Base-by-base conservation (phyloP, 64 coral and sea anemone species). In the Porites lutea region DNA sequence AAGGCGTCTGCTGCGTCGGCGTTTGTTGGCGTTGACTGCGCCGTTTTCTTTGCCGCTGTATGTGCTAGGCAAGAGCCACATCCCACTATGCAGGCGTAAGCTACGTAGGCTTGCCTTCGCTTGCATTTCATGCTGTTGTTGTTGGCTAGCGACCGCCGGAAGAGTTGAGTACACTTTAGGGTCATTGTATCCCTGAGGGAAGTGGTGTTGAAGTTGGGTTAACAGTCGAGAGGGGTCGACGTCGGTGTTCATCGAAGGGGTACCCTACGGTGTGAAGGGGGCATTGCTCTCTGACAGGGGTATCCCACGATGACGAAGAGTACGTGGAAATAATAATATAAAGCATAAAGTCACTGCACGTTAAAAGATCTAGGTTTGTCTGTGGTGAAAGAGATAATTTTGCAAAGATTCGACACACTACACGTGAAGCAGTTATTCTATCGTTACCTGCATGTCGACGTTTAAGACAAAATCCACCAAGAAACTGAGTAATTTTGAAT, bases 201-300 rank as follows among this genome's bases (percentile, higher is more conserved):
- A 96, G 48, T 95, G 86, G 52, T 95, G 93, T 14, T 92, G 93
- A 8, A 98, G 88, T 71, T 98, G 96, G 47, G 89, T 82, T 69
- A 95, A 27, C 45, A 98, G 75, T 82, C 95, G 90, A 15, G 92
- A 88, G 12, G 96, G 92, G 73, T 98, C 96, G 67, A 98, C 93
- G 74, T 98, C 89, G 3, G 91, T 75, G 18, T 86, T 79, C 11
- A 92, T 87, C 52, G 87, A 81, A 20, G 91, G 94, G 14, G 97
- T 95, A 48, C 94, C 97, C 48, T 88, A 91, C 16, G 97, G 97
- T 52, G 97, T 99, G 91, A 96, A 99, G 51, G 97, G 97, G 0
- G 97, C 96, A 82, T 94, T 99, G 53, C 93, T 81, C 8, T 99
- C 97, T 2, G 97, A 96, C 91, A 98, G 90, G 23, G 90, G 59